Base-by-base conservation (phyloP, 1,140 invertebrate genomes). In the Manduca sexta region DNA sequence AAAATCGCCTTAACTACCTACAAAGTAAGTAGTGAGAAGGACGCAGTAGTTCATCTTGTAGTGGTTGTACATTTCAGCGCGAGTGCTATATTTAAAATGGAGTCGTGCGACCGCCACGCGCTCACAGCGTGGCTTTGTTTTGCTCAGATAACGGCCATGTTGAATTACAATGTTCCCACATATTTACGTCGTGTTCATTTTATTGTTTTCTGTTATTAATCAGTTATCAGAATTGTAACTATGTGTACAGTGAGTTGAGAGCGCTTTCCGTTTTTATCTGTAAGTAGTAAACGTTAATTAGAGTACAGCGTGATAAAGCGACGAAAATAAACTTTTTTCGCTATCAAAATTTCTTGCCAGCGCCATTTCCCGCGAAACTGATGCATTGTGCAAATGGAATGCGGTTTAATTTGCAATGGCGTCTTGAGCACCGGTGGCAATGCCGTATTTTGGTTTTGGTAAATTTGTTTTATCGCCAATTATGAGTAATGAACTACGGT, bases 101-200 rank as follows among this genome's bases (percentile, higher is more conserved):
- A 54, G 61, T 57, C 56, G 69, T 45, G 54, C 58, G 61, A 51
- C 57, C 42, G 56, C 63, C 76, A 83, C 79, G 79, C 78, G 75
- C 57, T 35, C n/a, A 11, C 58, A 74, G 65, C 79, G 74, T 83
- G 79, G 60, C 64, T 53, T 67, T 83, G 79, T 83, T 80, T 80
- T 83, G 76, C 64, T 75, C 64, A 61, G 66, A 74, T 64, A 69
- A 51, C 49, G 34, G 60, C 61, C 65, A 62, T 67, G 35, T 64
- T 65, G 64, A 62, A 62, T 64, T 62, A 62, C 58, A 62, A 46
- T 44, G 49, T 53, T 49, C 60, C 56, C 76, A 79, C 73, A 71
- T 72, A 69, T 69, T 60, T 63, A 67, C 63, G 58, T 52, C 76
- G 79, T 83, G 79, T 66, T 52, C 50, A 52, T 67, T 67, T 70